phyloP scores from a whole-genome alignment of 2,113 vertebrate genomes.

The Nansenia antarctica region DNA sequence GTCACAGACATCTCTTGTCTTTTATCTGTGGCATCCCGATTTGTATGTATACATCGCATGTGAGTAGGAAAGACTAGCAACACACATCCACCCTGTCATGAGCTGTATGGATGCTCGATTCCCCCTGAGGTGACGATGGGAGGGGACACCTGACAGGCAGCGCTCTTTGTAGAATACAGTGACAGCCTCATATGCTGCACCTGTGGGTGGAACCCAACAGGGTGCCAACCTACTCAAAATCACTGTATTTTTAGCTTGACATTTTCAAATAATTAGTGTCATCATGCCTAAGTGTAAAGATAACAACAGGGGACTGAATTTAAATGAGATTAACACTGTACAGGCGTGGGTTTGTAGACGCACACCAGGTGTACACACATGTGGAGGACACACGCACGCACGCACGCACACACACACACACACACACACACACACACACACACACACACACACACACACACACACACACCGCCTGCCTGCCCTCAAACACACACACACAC shows the following conservation, averaged over 20 bases:
- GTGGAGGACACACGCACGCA: neutral
- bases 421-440: neutral
- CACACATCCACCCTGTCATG: neutral
- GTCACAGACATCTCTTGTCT: too few species aligned
- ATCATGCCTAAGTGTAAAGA: neutral
- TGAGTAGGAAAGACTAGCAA: neutral
- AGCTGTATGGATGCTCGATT: neutral
- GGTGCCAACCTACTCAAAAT: neutral
- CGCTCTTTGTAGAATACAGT: neutral
- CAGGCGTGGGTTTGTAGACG: too few species aligned
- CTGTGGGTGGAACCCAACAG: neutral
- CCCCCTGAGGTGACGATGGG: too few species aligned
- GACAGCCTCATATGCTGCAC: neutral
- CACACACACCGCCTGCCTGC: neutral
- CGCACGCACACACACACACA: neutral
- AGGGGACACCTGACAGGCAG: conserved; percentile 4
- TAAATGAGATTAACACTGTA: neutral
- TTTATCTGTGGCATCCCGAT: neutral
- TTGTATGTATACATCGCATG: neutral
- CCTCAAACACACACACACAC: neutral
- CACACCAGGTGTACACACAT: too few species aligned
- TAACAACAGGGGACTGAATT: neutral
- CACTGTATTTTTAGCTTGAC: neutral
- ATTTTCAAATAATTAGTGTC: conserved; percentile 4
- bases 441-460: neutral